These are phyloP conservation scores for Tridacna crocea DNA, from an alignment of 2,888 invertebrate species.

Conservation along the genomic window DNA sequence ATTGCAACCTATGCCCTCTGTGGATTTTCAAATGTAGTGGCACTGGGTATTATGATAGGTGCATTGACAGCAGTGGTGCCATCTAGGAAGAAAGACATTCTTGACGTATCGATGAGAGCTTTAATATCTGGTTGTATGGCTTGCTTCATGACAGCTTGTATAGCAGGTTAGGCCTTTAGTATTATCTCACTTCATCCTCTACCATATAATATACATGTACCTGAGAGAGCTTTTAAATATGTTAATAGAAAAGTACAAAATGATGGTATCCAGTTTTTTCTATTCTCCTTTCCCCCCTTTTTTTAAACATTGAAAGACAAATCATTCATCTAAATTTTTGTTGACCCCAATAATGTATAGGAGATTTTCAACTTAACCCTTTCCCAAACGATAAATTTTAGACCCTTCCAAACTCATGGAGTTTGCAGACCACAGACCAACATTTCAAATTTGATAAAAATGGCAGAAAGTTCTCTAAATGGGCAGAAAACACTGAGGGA, in stretches of 20 bases:
- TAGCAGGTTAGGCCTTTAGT: slow-evolving; percentile 65
- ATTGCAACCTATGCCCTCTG: slow-evolving; percentile 78
- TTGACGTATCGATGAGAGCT: slow-evolving; percentile 67
- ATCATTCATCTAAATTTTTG: too few relatives aligned
- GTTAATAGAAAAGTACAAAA: background rate
- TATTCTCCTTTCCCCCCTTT: too few relatives aligned
- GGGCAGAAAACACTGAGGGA: too few relatives aligned
- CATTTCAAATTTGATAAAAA: too few relatives aligned
- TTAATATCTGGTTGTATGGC: slow-evolving; percentile 73
- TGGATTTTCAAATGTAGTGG: slow-evolving; percentile 75
- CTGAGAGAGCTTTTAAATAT: background rate
- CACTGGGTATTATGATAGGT: slow-evolving; percentile 76
- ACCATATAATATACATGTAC: background rate
- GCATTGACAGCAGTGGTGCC: slow-evolving; percentile 70
- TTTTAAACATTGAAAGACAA: too few relatives aligned
- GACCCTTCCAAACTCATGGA: too few relatives aligned
- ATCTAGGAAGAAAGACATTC: slow-evolving; percentile 63
- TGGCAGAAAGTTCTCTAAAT: too few relatives aligned
- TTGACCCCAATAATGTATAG: too few relatives aligned
- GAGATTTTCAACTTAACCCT: too few relatives aligned
- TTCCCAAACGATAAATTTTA: too few relatives aligned
- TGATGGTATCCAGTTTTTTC: background rate
- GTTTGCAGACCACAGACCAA: too few relatives aligned
- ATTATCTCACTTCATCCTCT: too few relatives aligned
- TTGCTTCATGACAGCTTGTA: slow-evolving; percentile 76